Percentiles rank a stretch among this genome's conserved stretches.
Conservation (phyloP, 2,113 vertebrate species). For the Onychostruthus taczanowskii region DNA sequence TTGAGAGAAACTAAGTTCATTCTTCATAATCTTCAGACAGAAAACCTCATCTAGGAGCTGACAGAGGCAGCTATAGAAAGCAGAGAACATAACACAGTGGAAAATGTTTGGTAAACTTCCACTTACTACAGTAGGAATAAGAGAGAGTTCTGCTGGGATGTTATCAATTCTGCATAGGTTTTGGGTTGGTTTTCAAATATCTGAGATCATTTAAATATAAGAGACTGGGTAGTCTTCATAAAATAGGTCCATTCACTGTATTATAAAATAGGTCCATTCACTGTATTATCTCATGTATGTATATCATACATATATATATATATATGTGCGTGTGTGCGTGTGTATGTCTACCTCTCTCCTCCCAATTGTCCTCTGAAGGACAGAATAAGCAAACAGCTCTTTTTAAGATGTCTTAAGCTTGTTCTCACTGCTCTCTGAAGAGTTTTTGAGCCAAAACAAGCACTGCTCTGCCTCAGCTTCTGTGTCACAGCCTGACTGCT, state of each 20-base stretch:
- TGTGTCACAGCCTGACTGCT: background rate
- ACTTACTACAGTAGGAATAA: background rate
- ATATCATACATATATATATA: background rate
- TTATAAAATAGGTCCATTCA: background rate
- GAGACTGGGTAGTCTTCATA: background rate
- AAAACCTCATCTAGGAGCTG: background rate
- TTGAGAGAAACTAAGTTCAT: background rate
- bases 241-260: background rate
- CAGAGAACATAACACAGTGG: background rate
- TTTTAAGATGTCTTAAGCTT: background rate
- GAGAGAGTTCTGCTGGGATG: background rate
- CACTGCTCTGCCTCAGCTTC: background rate
- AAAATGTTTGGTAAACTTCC: background rate
- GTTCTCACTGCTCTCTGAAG: background rate
- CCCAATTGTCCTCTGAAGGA: background rate
- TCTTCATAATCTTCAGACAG: background rate
- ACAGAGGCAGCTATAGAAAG: background rate
- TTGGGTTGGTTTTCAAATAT: background rate
- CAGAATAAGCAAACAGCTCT: background rate
- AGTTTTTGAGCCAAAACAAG: background rate
- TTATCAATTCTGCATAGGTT: background rate
- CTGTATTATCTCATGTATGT: background rate
- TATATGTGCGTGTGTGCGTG: accelerated
- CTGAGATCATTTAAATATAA: background rate
- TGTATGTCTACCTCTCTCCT: background rate